Evolutionary conservation across 2,113 vertebrate genomes (phyloP), one percentile per base, ranked within the genome.

Genomic region (Columba livia): DNA sequence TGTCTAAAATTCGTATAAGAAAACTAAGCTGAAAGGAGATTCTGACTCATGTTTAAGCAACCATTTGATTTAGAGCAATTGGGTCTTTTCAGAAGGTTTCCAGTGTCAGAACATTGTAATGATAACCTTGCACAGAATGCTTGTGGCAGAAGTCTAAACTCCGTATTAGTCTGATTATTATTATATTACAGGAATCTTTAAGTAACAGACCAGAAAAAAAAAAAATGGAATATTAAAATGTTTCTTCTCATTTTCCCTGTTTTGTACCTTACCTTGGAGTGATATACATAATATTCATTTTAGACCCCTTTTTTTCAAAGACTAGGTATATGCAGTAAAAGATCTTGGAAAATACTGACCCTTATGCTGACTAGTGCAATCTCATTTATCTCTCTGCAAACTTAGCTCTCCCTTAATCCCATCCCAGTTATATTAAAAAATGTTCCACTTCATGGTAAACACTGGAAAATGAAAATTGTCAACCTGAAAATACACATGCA

Each of bases 351-450:
- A 92, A 53, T 28, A 42, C 2, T 86, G 51, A 62, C 14, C 11
- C 6, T 9, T 73, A n/a, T 50, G 14, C 15, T 89, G 56, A 56
- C 11, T 58, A 26, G 13, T 48, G 40, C 19, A 70, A 56, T 31
- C 21, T 88, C 16, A 87, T 73, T 82, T 81, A 34, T 66, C 15
- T 84, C 7, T 47, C 44, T 47, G 44, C 32, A 73, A 92, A 72
- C 4, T 48, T 70, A 67, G 2, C 4, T 56, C 1, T 69, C 13
- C 0, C 3, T 67, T 85, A 58, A 56, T 72, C 9, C 8, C 9
- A 75, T 42, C 19, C 31, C 8, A 64, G 5, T 86, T 53, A 47
- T 21, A 42, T 60, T 34, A 34, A 83, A 77, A 58, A 50, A 61
- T 34, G 8, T 32, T 94, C 23, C 8, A 16, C 9, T 85, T 90